Base-by-base conservation (phyloP, 1,140 invertebrate genomes). In the Bombus affinis region DNA sequence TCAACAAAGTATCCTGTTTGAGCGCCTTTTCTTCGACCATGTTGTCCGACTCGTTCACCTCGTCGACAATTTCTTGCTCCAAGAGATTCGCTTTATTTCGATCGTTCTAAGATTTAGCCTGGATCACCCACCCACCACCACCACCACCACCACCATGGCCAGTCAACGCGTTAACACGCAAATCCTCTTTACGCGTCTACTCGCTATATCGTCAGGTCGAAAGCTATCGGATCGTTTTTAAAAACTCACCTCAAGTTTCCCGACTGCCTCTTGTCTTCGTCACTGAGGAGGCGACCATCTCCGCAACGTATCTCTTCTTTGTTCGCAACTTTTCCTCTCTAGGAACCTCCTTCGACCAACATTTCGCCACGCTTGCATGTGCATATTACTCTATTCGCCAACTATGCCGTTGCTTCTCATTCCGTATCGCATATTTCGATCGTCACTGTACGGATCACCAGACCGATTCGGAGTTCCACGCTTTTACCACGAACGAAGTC, bases 211-310 rank as follows among this genome's bases (percentile, higher is more conserved):
- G 18, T 53, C 47, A 0, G 9, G 32, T 68, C 0, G 25, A 59
- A 59, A 28, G 2, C 57, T 59, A 59, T 25, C 22, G 22, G 22
- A 59, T 59, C 57, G 25, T 59, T 62, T 71, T 37, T 28, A 72
- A 71, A 71, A n/a, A 80, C 83, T 85, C 68, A 85, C 83, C 83
- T 73, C 66, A 39, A 79, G 71, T 85, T 85, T 85, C 57, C 73
- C 83, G 62, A 79, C 57, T 85, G 76, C 42, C 57, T 80, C 79
- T 59, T 39, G 35, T 80, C 77, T 65, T 85, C 83, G 53, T 85
- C 57, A 85, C 72, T n/a, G 68, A 85, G 32, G 10, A 84, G 68
- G 77, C 68, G 47, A 72, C 35, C 66, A 66, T 84, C 68, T 62
- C 83, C 68, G 37, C n/a, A 5, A 32, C 1, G 25, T 62, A 42